phyloP scores from a whole-genome alignment of 2,888 invertebrate species.

The Tortricodes alternella region DNA sequence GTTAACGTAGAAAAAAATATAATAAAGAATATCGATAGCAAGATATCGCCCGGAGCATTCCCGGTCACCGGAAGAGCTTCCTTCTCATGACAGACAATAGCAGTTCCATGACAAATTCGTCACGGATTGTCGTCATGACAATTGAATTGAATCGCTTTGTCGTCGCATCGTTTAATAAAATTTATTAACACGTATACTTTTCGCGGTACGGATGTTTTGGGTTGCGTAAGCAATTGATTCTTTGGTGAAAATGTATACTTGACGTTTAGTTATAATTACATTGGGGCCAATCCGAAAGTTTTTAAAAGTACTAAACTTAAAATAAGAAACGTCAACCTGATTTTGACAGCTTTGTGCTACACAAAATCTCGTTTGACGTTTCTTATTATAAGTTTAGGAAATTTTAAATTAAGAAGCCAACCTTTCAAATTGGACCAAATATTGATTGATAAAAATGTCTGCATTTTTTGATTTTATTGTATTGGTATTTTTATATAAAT shows the following conservation, averaged over 20 bases:
- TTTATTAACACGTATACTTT: conserved; percentile 65
- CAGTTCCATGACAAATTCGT: conserved; percentile 80
- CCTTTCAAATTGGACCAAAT: too few relatives aligned
- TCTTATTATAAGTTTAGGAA: too few relatives aligned
- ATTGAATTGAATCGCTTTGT: conserved; percentile 61
- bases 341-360: too few relatives aligned
- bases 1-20: conserved; percentile 55
- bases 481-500: too few relatives aligned
- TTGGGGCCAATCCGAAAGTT: too few relatives aligned
- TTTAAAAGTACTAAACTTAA: too few relatives aligned
- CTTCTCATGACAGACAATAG: conserved; percentile 72
- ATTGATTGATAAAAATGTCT: too few relatives aligned
- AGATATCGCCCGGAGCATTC: conserved; percentile 70
- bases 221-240: conserved; percentile 9
- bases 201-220: conserved; percentile 22
- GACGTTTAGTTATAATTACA: not conserved
- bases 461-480: too few relatives aligned
- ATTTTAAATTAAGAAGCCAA: too few relatives aligned
- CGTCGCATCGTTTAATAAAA: conserved; percentile 68
- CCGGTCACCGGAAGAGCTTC: conserved; percentile 74
- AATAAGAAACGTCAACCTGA: too few relatives aligned
- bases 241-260: not conserved
- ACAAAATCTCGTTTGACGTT: too few relatives aligned
- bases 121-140: conserved; percentile 65
- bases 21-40: conserved; percentile 54